Evolutionary conservation across 2,797 vertebrate species (phyloP), one percentile per base, ranked within the genome.

Genomic region (Chelon auratus): DNA sequence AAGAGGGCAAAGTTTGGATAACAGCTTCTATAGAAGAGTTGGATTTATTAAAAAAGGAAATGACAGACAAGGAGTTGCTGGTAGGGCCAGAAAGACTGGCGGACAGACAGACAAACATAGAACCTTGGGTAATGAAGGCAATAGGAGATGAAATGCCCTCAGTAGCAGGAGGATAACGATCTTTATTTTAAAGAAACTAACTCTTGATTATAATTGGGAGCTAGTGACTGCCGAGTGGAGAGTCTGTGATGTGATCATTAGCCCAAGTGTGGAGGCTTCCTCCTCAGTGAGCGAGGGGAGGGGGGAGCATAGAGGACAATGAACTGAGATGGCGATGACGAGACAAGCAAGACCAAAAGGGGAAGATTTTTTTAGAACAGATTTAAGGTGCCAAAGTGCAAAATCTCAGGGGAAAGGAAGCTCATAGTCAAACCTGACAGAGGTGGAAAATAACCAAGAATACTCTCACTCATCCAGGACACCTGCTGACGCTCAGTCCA

Each of bases 161-260:
- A 13, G 73, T 42, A 79, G 63, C 64, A 67, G 40, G 51, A 73
- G 74, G 75, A 80, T 64, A 65, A 83, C 75, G 64, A 83, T 83
- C 74, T 82, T 74, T 69, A 75, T 82, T 88, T 84, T 84, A 77
- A 85, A 86, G 61, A 83, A 80, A 72, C 64, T 68, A 81, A 72
- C 75, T 83, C 83, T 87, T 75, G 63, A 78, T 75, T 86, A 47
- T 89, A 91, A 93, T 88, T 90, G 83, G 82, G 47, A 82, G 70
- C 53, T 52, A 76, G 80, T 75, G 79, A 83, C 82, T 48, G 62
- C 70, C 14, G 43, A 56, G 77, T 76, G 75, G 73, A 63, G 78
- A 75, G 67, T 73, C 77, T 82, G 79, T 68, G 84, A 87, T 87
- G 72, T 87, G 85, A 82, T 89, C 80, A 91, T 91, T 89, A 88